Conservation (phyloP, 2,888 invertebrate species). For the Dermolepida albohirtum region DNA sequence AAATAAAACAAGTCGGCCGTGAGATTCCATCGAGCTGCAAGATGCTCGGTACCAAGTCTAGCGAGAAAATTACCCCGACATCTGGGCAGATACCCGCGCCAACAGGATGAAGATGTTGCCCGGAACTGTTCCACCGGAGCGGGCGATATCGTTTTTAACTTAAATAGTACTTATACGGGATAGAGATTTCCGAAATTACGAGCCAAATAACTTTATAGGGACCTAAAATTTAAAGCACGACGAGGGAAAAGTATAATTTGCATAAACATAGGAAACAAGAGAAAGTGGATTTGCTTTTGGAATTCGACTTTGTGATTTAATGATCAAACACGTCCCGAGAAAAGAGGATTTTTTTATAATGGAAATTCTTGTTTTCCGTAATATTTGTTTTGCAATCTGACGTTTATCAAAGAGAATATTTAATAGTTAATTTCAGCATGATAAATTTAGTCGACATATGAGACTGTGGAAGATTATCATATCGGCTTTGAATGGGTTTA, state of each 20-base stretch:
- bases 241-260: slow-evolving; percentile 34
- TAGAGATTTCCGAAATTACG: slow-evolving; percentile 37
- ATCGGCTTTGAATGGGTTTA: too few species aligned
- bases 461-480: too few species aligned
- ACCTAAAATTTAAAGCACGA: slow-evolving; percentile 35
- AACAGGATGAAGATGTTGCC: slow-evolving; percentile 15
- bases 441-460: too few species aligned
- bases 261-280: slow-evolving; percentile 36
- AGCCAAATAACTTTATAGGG: slow-evolving; percentile 37
- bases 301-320: slow-evolving; percentile 37
- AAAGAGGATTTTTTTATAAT: not conserved
- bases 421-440: too few species aligned
- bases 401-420: too few species aligned
- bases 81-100: slow-evolving; percentile 50
- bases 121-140: slow-evolving; percentile 14
- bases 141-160: slow-evolving; percentile 37
- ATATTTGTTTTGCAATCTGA: too few species aligned
- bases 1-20: slow-evolving; percentile 62
- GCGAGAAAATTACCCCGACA: slow-evolving; percentile 59
- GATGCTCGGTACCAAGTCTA: slow-evolving; percentile 58
- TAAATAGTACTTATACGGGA: slow-evolving; percentile 37
- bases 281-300: slow-evolving; percentile 19
- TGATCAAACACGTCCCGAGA: slow-evolving; percentile 20
- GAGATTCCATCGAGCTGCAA: slow-evolving; percentile 61
- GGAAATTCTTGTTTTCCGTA: too few species aligned